A percentile compares a stretch with the other conserved stretches of the same genome.
These are phyloP conservation scores for Caracal caracal DNA, from an alignment of 2,113 vertebrate genomes.

Conservation along the genomic window DNA sequence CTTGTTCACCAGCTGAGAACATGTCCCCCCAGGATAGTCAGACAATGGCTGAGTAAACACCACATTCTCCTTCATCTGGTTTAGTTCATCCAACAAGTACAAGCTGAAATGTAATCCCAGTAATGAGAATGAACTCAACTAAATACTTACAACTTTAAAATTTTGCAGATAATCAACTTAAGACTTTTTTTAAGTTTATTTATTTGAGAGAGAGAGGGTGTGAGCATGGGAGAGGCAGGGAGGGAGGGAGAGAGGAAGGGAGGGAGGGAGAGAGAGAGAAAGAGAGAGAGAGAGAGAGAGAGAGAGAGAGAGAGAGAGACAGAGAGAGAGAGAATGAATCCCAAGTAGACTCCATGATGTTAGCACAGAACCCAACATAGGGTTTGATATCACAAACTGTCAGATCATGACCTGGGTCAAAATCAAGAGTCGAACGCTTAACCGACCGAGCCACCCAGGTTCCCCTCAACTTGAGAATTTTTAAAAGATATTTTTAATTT, in stretches of 20 bases:
- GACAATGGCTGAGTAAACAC: background rate
- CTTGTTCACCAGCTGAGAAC: background rate
- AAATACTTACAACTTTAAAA: background rate
- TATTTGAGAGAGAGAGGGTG: too few relatives aligned
- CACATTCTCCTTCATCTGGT: background rate
- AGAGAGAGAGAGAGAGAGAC: too few relatives aligned
- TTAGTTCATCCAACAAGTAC: background rate
- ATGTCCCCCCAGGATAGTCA: background rate
- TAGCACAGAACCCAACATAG: too few relatives aligned
- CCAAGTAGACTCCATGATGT: too few relatives aligned
- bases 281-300: too few relatives aligned
- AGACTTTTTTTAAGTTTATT: background rate
- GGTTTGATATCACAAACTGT: too few relatives aligned
- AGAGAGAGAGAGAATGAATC: too few relatives aligned
- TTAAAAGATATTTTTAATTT: background rate
- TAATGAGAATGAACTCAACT: background rate
- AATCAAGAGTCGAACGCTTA: too few relatives aligned
- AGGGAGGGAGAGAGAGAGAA: fast-evolving
- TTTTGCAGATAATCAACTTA: background rate
- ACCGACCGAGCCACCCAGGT: too few relatives aligned
- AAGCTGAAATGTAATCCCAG: background rate
- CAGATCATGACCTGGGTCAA: too few relatives aligned
- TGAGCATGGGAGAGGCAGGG: too few relatives aligned
- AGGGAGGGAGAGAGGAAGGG: too few relatives aligned
- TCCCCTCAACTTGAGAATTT: background rate